These are phyloP conservation scores for Pseudomugil tenellus DNA, from an alignment of 2,797 vertebrate genomes.

Conservation along the genomic window DNA sequence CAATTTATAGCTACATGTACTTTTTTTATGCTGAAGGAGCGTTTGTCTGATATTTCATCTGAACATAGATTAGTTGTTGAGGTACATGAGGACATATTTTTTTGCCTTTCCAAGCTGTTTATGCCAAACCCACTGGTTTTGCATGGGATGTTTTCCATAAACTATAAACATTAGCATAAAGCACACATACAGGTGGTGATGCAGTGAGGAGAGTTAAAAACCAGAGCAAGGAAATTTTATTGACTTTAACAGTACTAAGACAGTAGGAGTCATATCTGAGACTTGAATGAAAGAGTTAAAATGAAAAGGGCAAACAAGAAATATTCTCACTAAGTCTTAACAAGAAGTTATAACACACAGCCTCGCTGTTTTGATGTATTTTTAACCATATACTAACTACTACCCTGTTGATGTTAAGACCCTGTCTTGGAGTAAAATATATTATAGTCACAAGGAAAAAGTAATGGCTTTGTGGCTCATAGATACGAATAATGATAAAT, in stretches of 20 bases:
- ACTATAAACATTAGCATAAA: constrained; percentile 3
- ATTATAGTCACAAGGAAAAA: not conserved
- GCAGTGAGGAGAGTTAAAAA: constrained; percentile 3
- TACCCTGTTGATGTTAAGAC: not conserved
- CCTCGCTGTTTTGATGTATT: not conserved
- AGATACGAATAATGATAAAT: too few species aligned
- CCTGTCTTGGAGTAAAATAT: not conserved
- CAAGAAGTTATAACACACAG: not conserved
- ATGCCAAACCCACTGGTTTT: constrained; percentile 3
- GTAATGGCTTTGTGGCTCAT: too few species aligned
- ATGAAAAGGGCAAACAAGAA: constrained; percentile 6
- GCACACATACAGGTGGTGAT: not conserved
- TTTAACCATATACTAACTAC: not conserved
- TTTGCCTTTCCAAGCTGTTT: constrained; percentile 14
- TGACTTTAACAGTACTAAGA: constrained; percentile 9
- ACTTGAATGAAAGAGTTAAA: constrained; percentile 4
- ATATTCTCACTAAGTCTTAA: not conserved
- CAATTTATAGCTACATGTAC: constrained; percentile 1
- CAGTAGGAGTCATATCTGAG: not conserved
- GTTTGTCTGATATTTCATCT: constrained; percentile 18
- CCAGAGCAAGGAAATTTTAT: constrained; percentile 2
- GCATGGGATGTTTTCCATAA: not conserved
- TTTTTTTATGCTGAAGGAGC: not conserved
- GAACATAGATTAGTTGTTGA: constrained; percentile 11
- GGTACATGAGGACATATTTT: not conserved